phyloP scores from a whole-genome alignment of 2,888 invertebrate species.

The Ophion costatus region DNA sequence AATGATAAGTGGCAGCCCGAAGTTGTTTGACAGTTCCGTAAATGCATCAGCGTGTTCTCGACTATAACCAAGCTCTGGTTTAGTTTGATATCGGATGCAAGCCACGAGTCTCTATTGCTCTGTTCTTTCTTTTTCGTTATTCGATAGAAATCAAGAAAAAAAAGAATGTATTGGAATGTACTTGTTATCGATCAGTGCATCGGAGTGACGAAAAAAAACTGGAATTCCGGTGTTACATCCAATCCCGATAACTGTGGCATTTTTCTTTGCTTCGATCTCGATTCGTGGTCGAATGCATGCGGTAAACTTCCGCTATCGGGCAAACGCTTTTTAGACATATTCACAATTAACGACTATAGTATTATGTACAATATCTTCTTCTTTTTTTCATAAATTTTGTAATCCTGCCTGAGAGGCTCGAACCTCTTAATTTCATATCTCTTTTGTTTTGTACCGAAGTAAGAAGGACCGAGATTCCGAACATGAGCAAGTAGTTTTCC shows the following conservation, averaged over 20 bases:
- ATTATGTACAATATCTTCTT: constrained; percentile 74
- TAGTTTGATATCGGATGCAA: constrained; percentile 42
- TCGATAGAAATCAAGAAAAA: constrained; percentile 43
- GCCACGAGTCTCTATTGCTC: constrained; percentile 49
- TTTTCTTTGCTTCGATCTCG: constrained; percentile 36
- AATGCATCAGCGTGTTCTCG: constrained; percentile 62
- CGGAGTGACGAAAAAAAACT: constrained; percentile 45
- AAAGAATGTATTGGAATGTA: constrained; percentile 72
- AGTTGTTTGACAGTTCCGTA: constrained; percentile 51
- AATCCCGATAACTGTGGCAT: constrained; percentile 49
- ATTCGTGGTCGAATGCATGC: constrained; percentile 67
- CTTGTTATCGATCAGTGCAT: constrained; percentile 55
- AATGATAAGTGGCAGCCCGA: constrained; percentile 45
- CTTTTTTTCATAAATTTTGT: constrained; percentile 49
- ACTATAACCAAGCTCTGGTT: constrained; percentile 65
- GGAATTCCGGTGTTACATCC: constrained; percentile 48
- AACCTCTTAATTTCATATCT: not conserved
- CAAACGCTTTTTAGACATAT: constrained; percentile 75
- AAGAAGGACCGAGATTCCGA: constrained; percentile 58
- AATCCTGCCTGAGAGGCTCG: constrained; percentile 53
- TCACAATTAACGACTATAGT: constrained; percentile 76
- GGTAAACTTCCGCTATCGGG: constrained; percentile 63
- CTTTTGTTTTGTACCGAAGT: constrained; percentile 37
- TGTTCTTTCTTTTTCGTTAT: constrained; percentile 15
- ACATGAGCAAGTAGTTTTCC: constrained; percentile 65